Percentiles rank a stretch among this genome's conserved stretches.
These are phyloP conservation scores for Samia ricini DNA, from an alignment of 1,140 invertebrate genomes.

Conservation along the genomic window DNA sequence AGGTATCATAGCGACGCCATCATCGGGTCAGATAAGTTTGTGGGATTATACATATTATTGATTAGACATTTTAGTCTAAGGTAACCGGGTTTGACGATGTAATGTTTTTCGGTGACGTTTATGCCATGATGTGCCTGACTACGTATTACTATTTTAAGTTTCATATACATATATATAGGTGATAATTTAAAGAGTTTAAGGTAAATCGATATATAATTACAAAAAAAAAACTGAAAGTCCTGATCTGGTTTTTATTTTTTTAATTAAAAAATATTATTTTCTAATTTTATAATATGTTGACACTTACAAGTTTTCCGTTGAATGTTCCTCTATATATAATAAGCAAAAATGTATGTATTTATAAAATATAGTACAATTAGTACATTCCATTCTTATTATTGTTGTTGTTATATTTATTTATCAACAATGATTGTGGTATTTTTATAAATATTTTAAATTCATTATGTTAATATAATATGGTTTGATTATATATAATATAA, in stretches of 20 bases:
- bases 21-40: no score
- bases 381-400: conserved; percentile 27
- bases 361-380: conserved; percentile 33
- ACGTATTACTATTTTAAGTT: conserved; percentile 23
- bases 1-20: no score
- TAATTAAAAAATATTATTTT: no score
- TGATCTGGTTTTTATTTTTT: no score
- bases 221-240: no score
- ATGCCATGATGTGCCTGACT: conserved; percentile 44
- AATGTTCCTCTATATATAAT: conserved; percentile 30
- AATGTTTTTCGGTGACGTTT: conserved; percentile 13
- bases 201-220: no score
- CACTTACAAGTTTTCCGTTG: background rate
- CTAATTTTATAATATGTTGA: background rate
- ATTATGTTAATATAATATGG: conserved; percentile 6
- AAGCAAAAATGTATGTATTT: background rate
- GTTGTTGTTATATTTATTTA: background rate
- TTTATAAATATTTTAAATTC: background rate
- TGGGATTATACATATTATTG: no score
- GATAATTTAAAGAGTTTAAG: no score
- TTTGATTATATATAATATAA: background rate
- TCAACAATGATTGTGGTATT: background rate
- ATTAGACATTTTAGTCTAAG: background rate
- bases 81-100: background rate
- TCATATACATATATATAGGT: background rate